Percentiles rank a stretch among this genome's conserved stretches.
Conservation (phyloP, 2,888 invertebrate genomes). For the Megamerina dolium region DNA sequence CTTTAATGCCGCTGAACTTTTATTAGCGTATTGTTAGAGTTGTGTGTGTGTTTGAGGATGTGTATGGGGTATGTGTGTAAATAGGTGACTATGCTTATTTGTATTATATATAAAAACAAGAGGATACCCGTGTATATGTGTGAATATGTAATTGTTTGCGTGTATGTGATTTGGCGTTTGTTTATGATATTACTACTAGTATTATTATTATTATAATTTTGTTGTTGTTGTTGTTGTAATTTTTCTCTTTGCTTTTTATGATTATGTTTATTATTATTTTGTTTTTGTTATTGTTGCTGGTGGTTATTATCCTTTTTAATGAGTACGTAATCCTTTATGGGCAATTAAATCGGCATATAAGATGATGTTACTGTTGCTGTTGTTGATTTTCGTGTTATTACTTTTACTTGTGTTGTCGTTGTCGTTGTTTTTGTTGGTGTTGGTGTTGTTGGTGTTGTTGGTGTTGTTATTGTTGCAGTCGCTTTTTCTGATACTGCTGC, state of each 20-base stretch:
- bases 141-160: not conserved
- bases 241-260: not conserved
- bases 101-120: no score
- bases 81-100: no score
- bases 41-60: no score
- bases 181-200: not conserved
- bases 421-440: constrained; percentile 2
- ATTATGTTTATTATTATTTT: not conserved
- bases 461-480: no score
- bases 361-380: not conserved
- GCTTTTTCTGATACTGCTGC: no score
- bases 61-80: no score
- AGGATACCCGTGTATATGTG: no score
- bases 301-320: constrained; percentile 12
- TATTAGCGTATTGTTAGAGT: no score
- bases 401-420: constrained; percentile 4
- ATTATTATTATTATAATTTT: not conserved
- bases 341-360: constrained; percentile 16
- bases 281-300: not conserved
- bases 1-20: no score
- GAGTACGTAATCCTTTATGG: constrained; percentile 23
- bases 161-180: not conserved
- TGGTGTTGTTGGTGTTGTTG: not conserved
- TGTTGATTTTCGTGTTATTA: not conserved
- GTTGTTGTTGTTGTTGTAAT: not conserved